These are phyloP conservation scores for Lethrus apterus DNA, from an alignment of 1,140 invertebrate genomes.

Conservation along the genomic window DNA sequence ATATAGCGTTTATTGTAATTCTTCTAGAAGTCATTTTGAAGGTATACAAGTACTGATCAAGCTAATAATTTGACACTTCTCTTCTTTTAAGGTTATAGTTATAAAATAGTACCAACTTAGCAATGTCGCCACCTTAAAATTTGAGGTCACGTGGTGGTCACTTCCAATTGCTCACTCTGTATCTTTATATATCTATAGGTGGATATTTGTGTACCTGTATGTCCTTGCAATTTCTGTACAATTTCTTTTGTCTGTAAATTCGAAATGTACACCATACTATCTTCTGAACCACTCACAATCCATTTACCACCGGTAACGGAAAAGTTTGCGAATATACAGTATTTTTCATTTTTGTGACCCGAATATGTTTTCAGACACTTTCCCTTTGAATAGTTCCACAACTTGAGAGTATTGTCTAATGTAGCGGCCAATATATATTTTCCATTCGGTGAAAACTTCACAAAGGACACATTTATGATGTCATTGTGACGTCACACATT, in stretches of 20 bases:
- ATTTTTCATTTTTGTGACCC: constrained; percentile 98
- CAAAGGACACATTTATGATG: constrained; percentile 99
- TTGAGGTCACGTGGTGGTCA: too few relatives aligned
- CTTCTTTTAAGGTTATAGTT: too few relatives aligned
- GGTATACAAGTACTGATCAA: too few relatives aligned
- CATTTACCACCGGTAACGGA: constrained; percentile 99
- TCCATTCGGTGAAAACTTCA: constrained; percentile 99
- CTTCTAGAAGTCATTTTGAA: too few relatives aligned
- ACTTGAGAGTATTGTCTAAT: constrained; percentile 94
- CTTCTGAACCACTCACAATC: constrained; percentile 99
- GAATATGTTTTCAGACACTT: constrained; percentile 97
- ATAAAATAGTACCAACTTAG: too few relatives aligned
- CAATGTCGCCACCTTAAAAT: too few relatives aligned
- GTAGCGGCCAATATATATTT: constrained; percentile 99
- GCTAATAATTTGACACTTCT: too few relatives aligned
- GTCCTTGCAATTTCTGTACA: constrained; percentile 94
- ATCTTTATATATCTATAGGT: background rate
- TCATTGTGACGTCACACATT: too few relatives aligned
- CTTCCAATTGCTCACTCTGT: too few relatives aligned
- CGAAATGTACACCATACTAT: constrained; percentile 99
- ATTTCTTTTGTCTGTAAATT: constrained; percentile 99
- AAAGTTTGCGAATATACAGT: constrained; percentile 99
- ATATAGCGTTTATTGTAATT: too few relatives aligned
- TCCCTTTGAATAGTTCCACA: constrained; percentile 99
- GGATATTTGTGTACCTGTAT: constrained; percentile 62